Evolutionary conservation across 1,140 invertebrate genomes (phyloP).

Genomic region (Calliphora vicina): DNA sequence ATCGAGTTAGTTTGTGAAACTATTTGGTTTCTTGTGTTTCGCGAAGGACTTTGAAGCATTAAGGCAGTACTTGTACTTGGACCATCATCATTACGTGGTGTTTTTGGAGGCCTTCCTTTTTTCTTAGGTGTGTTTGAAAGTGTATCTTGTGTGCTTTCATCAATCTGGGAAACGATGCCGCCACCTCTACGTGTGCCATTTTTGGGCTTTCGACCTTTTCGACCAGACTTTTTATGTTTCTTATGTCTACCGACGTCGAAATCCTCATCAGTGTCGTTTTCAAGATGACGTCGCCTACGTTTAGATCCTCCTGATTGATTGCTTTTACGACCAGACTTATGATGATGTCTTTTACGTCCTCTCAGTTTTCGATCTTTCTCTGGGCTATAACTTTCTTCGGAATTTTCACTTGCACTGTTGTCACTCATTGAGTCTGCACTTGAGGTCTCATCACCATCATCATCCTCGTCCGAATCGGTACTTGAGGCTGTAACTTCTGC

Average conservation of each 20-base stretch:
- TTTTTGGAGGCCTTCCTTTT: conserved; percentile 44
- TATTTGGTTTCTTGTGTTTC: conserved; percentile 52
- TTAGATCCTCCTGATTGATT: not conserved
- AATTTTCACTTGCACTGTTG: conserved; percentile 52
- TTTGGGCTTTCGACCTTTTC: conserved; percentile 11
- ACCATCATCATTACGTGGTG: not conserved
- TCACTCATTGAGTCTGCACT: conserved; percentile 42
- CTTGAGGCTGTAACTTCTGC: conserved; percentile 24
- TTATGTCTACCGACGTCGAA: conserved; percentile 24
- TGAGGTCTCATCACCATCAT: conserved; percentile 16
- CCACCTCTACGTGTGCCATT: not conserved
- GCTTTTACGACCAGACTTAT: conserved; percentile 17
- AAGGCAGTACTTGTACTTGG: conserved; percentile 37
- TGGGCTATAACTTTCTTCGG: conserved; percentile 64
- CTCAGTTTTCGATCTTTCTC: conserved; percentile 43
- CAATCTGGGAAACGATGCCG: conserved; percentile 44
- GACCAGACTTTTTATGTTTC: conserved; percentile 1
- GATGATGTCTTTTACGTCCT: conserved; percentile 6
- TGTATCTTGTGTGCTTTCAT: conserved; percentile 59
- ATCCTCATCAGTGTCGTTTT: conserved; percentile 36
- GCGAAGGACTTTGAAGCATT: conserved; percentile 50
- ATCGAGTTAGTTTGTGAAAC: conserved; percentile 22
- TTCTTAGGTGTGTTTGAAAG: conserved; percentile 47
- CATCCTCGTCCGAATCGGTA: conserved; percentile 40
- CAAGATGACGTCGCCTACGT: not conserved